A percentile compares a stretch with the other conserved stretches of the same genome.
Conservation (phyloP, 1,140 invertebrate genomes). For the Formica exsecta region DNA sequence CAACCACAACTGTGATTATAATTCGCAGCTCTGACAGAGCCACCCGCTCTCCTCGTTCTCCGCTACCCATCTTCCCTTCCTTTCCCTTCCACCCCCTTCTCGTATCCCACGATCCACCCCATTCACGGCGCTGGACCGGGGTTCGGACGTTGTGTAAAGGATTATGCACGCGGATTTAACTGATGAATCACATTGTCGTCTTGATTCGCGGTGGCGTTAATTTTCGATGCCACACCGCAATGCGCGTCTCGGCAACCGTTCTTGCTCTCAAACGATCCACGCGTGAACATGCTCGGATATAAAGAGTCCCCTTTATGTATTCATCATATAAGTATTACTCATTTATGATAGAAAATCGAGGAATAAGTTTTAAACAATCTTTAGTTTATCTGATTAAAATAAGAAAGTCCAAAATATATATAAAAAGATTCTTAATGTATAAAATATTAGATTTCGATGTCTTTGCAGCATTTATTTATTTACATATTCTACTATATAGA, state of each 20-base stretch:
- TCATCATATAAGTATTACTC: not conserved
- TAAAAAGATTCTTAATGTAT: not conserved
- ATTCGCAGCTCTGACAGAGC: constrained; percentile 82
- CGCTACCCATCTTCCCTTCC: constrained; percentile 16
- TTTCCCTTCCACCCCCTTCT: constrained; percentile 1
- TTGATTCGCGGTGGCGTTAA: constrained; percentile 87
- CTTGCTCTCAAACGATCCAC: constrained; percentile 26
- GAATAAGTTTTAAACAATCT: constrained; percentile 9
- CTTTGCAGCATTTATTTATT: not conserved
- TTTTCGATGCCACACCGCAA: constrained; percentile 79
- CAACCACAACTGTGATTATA: constrained; percentile 87
- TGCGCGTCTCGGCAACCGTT: constrained; percentile 10
- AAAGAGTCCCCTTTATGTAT: constrained; percentile 13
- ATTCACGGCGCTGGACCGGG: constrained; percentile 64
- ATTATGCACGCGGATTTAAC: constrained; percentile 87
- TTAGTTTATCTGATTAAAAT: not conserved
- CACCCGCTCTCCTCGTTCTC: constrained; percentile 70
- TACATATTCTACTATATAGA: not conserved
- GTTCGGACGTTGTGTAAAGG: constrained; percentile 83
- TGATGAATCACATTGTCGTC: constrained; percentile 88
- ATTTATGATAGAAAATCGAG: not conserved
- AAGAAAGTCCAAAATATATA: not conserved
- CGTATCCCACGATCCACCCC: constrained; percentile 54
- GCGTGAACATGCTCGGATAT: not conserved
- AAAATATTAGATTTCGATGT: not conserved